Conservation (phyloP, 2,797 vertebrate genomes). For the Sphenodon punctatus region DNA sequence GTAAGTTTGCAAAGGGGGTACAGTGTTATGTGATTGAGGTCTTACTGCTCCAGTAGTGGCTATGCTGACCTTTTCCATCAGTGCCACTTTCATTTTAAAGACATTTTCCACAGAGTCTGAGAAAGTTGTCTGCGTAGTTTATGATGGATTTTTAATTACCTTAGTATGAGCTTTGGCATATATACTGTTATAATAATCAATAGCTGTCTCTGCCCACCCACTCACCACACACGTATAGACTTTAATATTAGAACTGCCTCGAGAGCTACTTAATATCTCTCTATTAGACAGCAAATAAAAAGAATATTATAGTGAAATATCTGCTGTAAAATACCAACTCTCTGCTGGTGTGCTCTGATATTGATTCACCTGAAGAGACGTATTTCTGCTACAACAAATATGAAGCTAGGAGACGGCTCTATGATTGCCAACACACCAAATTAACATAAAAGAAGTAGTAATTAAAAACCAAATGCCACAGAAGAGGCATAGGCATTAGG, state of each 20-base stretch:
- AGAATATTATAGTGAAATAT: background rate
- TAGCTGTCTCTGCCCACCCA: conserved; percentile 55
- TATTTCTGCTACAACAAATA: conserved; percentile 28
- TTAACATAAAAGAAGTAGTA: conserved; percentile 1
- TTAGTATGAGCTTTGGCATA: conserved; percentile 41
- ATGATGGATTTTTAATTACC: conserved; percentile 43
- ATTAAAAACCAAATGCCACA: background rate
- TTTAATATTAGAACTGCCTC: conserved; percentile 57
- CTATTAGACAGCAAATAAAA: background rate
- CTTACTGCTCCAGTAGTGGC: too few relatives aligned
- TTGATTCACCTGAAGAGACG: conserved; percentile 46
- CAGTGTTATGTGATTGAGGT: too few relatives aligned
- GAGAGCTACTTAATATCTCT: conserved; percentile 36
- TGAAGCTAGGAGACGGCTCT: conserved; percentile 19
- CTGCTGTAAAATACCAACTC: conserved; percentile 29
- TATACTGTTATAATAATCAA: conserved; percentile 49
- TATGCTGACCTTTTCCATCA: background rate
- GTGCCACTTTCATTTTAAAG: background rate
- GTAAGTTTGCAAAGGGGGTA: too few relatives aligned
- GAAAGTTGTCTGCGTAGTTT: conserved; percentile 8
- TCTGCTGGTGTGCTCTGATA: conserved; percentile 21
- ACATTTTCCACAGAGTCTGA: background rate
- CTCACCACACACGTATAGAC: conserved; percentile 47
- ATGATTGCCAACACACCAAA: conserved; percentile 26
- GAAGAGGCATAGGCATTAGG: background rate